phyloP scores from a whole-genome alignment of 1,140 invertebrate genomes.

The Euglossa dilemma region DNA sequence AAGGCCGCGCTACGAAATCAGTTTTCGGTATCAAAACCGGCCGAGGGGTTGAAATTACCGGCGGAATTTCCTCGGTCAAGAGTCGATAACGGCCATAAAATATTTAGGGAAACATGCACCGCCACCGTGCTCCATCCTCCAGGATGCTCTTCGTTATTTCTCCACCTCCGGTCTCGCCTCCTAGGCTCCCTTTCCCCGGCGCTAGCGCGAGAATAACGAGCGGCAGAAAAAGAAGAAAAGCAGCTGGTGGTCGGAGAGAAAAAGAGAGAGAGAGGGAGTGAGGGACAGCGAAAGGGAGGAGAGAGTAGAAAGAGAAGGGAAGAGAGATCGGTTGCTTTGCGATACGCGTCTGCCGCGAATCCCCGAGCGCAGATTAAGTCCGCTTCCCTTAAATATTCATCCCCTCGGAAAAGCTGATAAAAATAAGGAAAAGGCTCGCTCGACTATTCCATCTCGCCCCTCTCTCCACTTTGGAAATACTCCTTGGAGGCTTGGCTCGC shows the following conservation, averaged over 20 bases:
- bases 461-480: slow-evolving; percentile 50
- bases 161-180: slow-evolving; percentile 55
- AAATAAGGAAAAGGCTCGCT: slow-evolving; percentile 73
- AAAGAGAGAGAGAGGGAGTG: not conserved
- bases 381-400: slow-evolving; percentile 79
- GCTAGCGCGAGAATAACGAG: slow-evolving; percentile 57
- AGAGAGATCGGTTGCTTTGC: slow-evolving; percentile 72
- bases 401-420: slow-evolving; percentile 78
- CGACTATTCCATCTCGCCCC: slow-evolving; percentile 32
- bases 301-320: not conserved
- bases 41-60: slow-evolving; percentile 60
- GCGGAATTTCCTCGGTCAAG: slow-evolving; percentile 70
- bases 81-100: slow-evolving; percentile 71
- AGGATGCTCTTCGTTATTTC: slow-evolving; percentile 63
- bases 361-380: slow-evolving; percentile 79
- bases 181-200: not conserved
- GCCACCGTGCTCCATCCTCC: slow-evolving; percentile 52
- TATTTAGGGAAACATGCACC: slow-evolving; percentile 71
- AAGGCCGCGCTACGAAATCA: slow-evolving; percentile 39
- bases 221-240: slow-evolving; percentile 24
- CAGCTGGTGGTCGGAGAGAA: not conserved
- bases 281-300: not conserved
- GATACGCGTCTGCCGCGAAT: slow-evolving; percentile 76
- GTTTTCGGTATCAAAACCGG: slow-evolving; percentile 51
- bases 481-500: slow-evolving; percentile 36